Percentiles rank a stretch among this genome's conserved stretches.
Evolutionary conservation across 2,888 invertebrate species (phyloP).

Genomic region (Metalampra italica): DNA sequence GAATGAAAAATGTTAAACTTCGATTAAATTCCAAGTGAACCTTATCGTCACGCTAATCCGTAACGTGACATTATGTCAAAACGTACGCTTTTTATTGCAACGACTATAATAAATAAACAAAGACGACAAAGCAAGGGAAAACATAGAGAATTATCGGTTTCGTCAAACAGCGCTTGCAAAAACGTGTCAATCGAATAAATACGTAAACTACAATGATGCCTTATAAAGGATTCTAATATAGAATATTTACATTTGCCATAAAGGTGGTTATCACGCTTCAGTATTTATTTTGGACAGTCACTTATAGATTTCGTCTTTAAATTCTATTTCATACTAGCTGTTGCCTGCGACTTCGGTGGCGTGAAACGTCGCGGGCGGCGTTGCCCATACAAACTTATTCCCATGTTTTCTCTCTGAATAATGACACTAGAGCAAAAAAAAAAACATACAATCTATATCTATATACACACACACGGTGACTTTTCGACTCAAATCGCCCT

Average conservation of each 20-base stretch:
- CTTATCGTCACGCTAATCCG: too few species aligned
- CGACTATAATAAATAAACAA: neutral
- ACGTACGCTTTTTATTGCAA: neutral
- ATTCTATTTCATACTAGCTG: neutral
- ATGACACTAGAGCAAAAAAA: too few species aligned
- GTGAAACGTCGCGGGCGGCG: too few species aligned
- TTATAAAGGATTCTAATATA: slow-evolving; percentile 17
- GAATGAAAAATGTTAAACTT: too few species aligned
- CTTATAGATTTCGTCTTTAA: neutral
- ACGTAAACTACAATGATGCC: slow-evolving; percentile 18
- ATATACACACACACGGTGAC: too few species aligned
- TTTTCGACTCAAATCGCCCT: too few species aligned
- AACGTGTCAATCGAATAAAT: slow-evolving; percentile 9
- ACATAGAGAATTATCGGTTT: slow-evolving; percentile 2
- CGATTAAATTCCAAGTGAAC: too few species aligned
- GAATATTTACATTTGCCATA: slow-evolving; percentile 15
- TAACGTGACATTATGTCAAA: too few species aligned
- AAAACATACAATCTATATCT: too few species aligned
- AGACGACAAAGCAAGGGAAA: slow-evolving; percentile 12
- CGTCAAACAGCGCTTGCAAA: slow-evolving; percentile 8
- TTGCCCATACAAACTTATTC: too few species aligned
- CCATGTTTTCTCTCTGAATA: too few species aligned
- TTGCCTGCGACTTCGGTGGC: neutral
- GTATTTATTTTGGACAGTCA: neutral
- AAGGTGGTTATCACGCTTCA: slow-evolving; percentile 8